These are phyloP conservation scores for Acrobasis repandana DNA, from an alignment of 2,888 invertebrate genomes.

Conservation along the genomic window DNA sequence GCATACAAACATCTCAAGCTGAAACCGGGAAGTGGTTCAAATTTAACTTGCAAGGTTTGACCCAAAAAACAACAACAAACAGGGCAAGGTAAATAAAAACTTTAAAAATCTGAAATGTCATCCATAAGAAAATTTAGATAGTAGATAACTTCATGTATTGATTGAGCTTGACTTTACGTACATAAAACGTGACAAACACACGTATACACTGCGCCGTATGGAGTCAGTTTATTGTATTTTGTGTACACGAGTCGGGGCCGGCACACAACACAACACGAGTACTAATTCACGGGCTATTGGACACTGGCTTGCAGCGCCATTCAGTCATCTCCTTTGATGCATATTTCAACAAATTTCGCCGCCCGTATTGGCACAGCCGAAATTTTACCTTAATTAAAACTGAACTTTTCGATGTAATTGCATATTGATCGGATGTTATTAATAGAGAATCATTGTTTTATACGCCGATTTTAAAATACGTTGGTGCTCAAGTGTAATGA, in stretches of 20 bases:
- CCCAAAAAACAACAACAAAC: too few species aligned
- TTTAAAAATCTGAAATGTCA: too few species aligned
- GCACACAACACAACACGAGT: constrained; percentile 10
- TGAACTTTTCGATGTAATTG: constrained; percentile 39
- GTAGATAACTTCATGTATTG: too few species aligned
- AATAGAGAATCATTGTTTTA: constrained; percentile 30
- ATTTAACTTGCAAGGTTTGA: too few species aligned
- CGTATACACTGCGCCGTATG: neutral
- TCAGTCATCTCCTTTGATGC: constrained; percentile 61
- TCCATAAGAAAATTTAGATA: too few species aligned
- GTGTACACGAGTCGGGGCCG: constrained; percentile 2
- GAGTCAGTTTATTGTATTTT: constrained; percentile 5
- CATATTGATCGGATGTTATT: constrained; percentile 33
- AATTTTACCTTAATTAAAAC: constrained; percentile 55
- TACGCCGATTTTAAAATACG: too few species aligned
- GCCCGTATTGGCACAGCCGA: constrained; percentile 34
- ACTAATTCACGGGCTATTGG: constrained; percentile 23
- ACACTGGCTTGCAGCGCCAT: constrained; percentile 33
- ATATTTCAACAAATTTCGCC: constrained; percentile 58
- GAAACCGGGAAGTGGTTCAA: too few species aligned
- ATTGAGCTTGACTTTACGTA: too few species aligned
- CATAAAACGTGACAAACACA: neutral
- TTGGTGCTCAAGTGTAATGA: too few species aligned
- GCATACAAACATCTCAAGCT: too few species aligned
- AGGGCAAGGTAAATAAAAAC: too few species aligned